Evolutionary conservation across 2,888 invertebrate genomes (phyloP), one percentile per base, ranked within the genome.

Genomic region (Lymantria monacha): DNA sequence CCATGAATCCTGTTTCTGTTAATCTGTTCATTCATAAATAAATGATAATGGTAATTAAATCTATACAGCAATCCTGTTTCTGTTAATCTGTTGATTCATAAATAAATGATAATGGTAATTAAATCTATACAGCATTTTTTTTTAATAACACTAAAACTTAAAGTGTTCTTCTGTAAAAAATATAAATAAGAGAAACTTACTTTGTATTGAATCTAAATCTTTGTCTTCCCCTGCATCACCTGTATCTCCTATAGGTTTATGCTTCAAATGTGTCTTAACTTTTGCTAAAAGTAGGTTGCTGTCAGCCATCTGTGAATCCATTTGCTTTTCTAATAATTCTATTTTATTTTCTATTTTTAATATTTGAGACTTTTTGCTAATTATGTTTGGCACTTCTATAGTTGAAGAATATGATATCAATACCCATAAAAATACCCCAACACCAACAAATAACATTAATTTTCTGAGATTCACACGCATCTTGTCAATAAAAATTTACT

Each of bases 381-480:
- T 37, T 8, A 69, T 44, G 30, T 58, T 74, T 11, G 81, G 76
- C 37, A 80, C 66, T 30, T 79, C 79, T 59, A 81, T 65, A 42
- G 76, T 51, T 0, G 84, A 80, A 3, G 79, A 76, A 57, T 83
- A 85, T 0, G 80, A 73, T 51, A 81, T 65, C 8, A 87, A 42
- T 7, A 87, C 55, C 84, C 88, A 89, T 49, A 88, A 49, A 46
- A 83, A 55, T 1, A 76, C 56, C 8, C 78, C 51, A 12, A 78
- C 52, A 11, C 70, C 67, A 38, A 76, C 63, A 3, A 76, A 60
- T 40, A 81, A 47, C 5, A 78, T 64, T 40, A 86, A 50, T 73
- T 82, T 88, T 52, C 77, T 76, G 41, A 83, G 55, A 63, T 87
- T 86, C n/a, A 87, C 48, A 63, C 91, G 85, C 91, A 91, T 91